Evolutionary conservation across 2,888 invertebrate genomes (phyloP).

Genomic region (Stenchaetothrips biformis): DNA sequence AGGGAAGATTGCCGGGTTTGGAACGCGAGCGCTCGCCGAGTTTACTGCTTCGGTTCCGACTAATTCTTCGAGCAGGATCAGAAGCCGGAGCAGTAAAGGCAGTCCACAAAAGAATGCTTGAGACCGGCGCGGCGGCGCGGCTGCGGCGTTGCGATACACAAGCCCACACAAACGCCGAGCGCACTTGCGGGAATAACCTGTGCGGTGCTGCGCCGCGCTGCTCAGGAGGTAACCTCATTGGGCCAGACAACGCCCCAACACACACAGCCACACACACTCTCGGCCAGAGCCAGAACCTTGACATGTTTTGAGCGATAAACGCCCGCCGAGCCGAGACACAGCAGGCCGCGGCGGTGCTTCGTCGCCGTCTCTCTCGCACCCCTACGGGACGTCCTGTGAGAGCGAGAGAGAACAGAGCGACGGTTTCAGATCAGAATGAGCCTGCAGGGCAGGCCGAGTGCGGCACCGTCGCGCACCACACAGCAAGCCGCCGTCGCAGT

Average conservation of each 20-base stretch:
- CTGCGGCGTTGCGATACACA: not conserved
- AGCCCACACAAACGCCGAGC: not conserved
- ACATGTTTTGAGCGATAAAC: constrained; percentile 21
- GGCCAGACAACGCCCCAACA: constrained; percentile 18
- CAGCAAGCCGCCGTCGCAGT: too few relatives aligned
- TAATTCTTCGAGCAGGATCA: not conserved
- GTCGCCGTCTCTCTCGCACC: too few relatives aligned
- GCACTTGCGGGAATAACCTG: constrained; percentile 1
- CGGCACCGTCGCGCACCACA: too few relatives aligned
- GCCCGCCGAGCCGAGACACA: not conserved
- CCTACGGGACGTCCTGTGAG: too few relatives aligned
- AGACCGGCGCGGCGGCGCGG: not conserved
- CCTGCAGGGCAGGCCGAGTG: too few relatives aligned
- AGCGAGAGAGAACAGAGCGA: too few relatives aligned
- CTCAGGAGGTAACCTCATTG: constrained; percentile 11
- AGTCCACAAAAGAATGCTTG: not conserved
- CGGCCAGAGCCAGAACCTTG: constrained; percentile 19
- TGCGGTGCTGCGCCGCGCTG: not conserved
- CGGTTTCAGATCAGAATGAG: too few relatives aligned
- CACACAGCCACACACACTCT: not conserved
- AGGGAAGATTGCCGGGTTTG: too few relatives aligned
- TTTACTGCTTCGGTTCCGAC: too few relatives aligned
- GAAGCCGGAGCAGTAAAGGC: not conserved
- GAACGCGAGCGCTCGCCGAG: too few relatives aligned
- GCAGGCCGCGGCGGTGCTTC: too few relatives aligned